phyloP scores from a whole-genome alignment of 2,888 invertebrate species.

The Petrolisthes cinctipes region DNA sequence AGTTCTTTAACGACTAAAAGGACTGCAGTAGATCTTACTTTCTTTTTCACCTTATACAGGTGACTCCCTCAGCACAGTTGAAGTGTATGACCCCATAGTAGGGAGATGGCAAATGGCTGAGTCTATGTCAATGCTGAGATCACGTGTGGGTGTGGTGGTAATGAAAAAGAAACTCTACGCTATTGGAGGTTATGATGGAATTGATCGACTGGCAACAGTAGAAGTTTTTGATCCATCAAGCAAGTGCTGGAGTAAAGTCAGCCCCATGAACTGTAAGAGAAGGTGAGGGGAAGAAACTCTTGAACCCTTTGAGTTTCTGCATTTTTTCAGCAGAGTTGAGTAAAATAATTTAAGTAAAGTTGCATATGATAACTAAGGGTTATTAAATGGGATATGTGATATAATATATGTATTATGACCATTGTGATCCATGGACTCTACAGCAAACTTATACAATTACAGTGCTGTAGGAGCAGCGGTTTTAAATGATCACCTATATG shows the following conservation, averaged over 20 bases:
- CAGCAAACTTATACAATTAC: slow-evolving; percentile 61
- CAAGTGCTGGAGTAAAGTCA: slow-evolving; percentile 82
- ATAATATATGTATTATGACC: too few relatives aligned
- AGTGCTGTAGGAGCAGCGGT: slow-evolving; percentile 87
- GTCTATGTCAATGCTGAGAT: slow-evolving; percentile 86
- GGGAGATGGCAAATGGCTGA: slow-evolving; percentile 82
- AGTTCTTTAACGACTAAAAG: too few relatives aligned
- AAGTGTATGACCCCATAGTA: slow-evolving; percentile 81
- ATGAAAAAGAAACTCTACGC: slow-evolving; percentile 83
- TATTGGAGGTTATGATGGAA: slow-evolving; percentile 86
- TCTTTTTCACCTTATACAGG: slow-evolving; percentile 70
- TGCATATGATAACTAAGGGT: too few relatives aligned
- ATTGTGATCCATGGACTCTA: too few relatives aligned
- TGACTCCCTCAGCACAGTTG: slow-evolving; percentile 86
- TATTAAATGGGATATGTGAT: too few relatives aligned
- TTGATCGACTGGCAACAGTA: slow-evolving; percentile 83
- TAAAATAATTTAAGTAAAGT: too few relatives aligned
- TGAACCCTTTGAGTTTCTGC: too few relatives aligned
- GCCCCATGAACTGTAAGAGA: slow-evolving; percentile 84
- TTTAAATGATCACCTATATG: slow-evolving; percentile 83
- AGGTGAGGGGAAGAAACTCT: slow-evolving; percentile 73
- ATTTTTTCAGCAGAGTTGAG: too few relatives aligned
- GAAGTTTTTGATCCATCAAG: slow-evolving; percentile 84
- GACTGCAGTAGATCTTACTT: too few relatives aligned
- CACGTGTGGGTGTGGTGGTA: slow-evolving; percentile 87